Evolutionary conservation across 2,888 invertebrate genomes (phyloP).

Genomic region (Galerucella calmariensis): DNA sequence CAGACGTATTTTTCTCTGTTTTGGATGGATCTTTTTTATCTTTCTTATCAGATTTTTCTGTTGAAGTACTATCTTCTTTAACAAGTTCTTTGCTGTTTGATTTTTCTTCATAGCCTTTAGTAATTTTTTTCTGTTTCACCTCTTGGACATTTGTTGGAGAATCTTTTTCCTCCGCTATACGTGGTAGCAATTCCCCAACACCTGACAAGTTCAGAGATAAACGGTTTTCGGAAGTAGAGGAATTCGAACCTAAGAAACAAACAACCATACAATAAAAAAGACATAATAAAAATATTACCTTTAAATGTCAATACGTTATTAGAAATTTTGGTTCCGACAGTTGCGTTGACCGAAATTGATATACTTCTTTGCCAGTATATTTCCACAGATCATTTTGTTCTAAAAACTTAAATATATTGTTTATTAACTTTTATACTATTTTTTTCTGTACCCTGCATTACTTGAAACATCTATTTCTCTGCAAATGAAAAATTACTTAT

Average conservation of each 20-base stretch:
- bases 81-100: constrained; percentile 2
- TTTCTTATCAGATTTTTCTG: constrained; percentile 1
- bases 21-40: constrained; percentile 9
- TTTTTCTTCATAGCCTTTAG: constrained; percentile 15
- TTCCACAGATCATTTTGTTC: not conserved
- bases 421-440: no score
- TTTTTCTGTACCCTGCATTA: no score
- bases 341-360: no score
- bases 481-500: no score
- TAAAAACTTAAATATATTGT: not conserved
- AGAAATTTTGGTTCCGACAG: no score
- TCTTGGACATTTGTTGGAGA: constrained; percentile 74
- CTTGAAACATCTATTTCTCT: not conserved
- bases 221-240: constrained; percentile 56
- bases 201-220: constrained; percentile 66
- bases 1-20: constrained; percentile 9
- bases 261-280: not conserved
- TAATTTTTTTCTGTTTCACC: constrained; percentile 46
- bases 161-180: constrained; percentile 90
- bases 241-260: constrained; percentile 41
- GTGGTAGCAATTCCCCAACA: constrained; percentile 74
- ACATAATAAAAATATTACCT: not conserved
- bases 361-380: not conserved
- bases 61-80: not conserved
- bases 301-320: no score